These are phyloP conservation scores for Megalops cyprinoides DNA, from an alignment of 2,797 vertebrate genomes.

Conservation along the genomic window DNA sequence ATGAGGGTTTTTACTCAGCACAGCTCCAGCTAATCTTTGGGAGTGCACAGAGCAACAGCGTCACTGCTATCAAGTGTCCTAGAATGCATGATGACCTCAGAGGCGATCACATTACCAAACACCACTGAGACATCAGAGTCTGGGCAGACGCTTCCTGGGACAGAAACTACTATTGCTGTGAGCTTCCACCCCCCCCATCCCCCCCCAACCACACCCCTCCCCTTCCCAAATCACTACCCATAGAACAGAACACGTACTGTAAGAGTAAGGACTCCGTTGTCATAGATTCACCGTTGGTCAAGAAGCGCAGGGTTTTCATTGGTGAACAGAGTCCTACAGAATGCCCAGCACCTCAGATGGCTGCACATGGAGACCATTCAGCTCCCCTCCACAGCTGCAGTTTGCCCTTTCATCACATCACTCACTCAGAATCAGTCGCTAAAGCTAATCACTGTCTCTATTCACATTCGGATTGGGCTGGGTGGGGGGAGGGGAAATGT, in stretches of 20 bases:
- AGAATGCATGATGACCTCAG: neutral
- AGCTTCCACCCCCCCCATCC: no score
- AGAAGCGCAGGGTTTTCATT: neutral
- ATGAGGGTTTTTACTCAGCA: neutral
- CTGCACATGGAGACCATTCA: slow-evolving; percentile 56
- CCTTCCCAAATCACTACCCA: neutral
- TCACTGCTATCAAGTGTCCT: neutral
- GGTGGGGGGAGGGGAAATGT: neutral
- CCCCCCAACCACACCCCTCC: no score
- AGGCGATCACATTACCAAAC: slow-evolving; percentile 12
- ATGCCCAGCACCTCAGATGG: slow-evolving; percentile 58
- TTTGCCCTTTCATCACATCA: slow-evolving; percentile 2
- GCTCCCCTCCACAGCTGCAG: slow-evolving; percentile 60
- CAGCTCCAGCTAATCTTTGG: neutral
- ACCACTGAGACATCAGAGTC: neutral
- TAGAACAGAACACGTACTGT: neutral
- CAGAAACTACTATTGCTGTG: neutral
- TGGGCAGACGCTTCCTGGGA: neutral
- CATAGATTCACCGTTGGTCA: neutral
- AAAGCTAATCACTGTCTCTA: neutral
- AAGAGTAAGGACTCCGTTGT: neutral
- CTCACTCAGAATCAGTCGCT: slow-evolving; percentile 7
- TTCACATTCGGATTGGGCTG: neutral
- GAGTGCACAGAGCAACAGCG: neutral
- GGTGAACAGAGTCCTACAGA: neutral